phyloP scores from a whole-genome alignment of 2,113 vertebrate species.

The Miniopterus natalensis region DNA sequence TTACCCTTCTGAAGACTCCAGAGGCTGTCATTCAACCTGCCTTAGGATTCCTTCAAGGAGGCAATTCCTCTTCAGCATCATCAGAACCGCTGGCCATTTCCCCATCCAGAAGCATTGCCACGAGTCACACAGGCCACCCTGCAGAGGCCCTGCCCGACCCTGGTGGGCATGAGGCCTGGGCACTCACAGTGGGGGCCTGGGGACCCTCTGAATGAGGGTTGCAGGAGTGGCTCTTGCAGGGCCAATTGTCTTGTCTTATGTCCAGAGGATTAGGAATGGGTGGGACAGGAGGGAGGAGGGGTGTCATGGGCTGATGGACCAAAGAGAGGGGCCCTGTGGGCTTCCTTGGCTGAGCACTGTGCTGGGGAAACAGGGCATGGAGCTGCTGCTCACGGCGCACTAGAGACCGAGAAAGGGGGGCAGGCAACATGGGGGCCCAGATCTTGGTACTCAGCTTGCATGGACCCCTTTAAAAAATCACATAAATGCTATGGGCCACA shows the following conservation, averaged over 20 bases:
- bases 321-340: too few relatives aligned
- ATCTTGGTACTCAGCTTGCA: too few relatives aligned
- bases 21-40: background rate
- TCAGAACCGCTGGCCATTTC: background rate
- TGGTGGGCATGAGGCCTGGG: background rate
- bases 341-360: background rate
- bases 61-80: too few relatives aligned
- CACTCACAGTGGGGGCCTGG: background rate
- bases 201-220: background rate
- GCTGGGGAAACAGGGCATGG: background rate
- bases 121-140: too few relatives aligned
- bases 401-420: too few relatives aligned
- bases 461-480: background rate
- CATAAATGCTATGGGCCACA: background rate
- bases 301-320: background rate
- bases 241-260: background rate
- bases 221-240: too few relatives aligned
- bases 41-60: background rate
- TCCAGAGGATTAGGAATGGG: too few relatives aligned
- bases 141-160: background rate
- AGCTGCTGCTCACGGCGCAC: background rate
- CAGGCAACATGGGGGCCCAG: accelerated
- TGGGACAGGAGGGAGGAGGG: background rate
- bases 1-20: background rate
- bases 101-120: background rate